Evolutionary conservation across 2,113 vertebrate genomes (phyloP).

Genomic region (Cyprinodon tularosa): DNA sequence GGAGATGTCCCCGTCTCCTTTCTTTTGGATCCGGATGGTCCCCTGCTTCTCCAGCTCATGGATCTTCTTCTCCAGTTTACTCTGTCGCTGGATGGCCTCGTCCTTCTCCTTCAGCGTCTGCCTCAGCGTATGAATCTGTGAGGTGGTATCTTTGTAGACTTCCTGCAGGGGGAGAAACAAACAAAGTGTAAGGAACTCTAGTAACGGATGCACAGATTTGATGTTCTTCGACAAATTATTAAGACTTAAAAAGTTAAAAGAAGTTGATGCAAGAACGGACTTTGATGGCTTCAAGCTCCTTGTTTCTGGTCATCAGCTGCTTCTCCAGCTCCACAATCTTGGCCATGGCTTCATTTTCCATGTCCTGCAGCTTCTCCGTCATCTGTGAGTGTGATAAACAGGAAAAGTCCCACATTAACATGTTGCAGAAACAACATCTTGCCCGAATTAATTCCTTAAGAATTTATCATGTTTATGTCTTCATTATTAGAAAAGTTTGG

Average conservation of each 20-base stretch:
- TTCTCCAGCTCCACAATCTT: conserved; percentile 96
- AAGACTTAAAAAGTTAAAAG: neutral
- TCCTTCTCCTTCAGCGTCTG: conserved; percentile 94
- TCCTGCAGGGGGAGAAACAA: conserved; percentile 76
- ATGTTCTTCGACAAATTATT: neutral
- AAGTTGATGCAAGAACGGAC: conserved; percentile 64
- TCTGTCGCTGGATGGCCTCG: conserved; percentile 87
- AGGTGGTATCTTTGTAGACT: conserved; percentile 88
- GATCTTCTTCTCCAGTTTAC: conserved; percentile 84
- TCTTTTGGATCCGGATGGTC: conserved; percentile 81
- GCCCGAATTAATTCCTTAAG: neutral
- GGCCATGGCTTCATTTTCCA: conserved; percentile 96
- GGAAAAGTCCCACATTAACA: conserved; percentile 22
- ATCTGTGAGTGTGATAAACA: conserved; percentile 70
- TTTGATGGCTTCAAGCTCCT: conserved; percentile 89
- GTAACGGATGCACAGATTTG: neutral
- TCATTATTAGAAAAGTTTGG: neutral
- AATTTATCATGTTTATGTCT: neutral
- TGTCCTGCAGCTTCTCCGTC: conserved; percentile 93
- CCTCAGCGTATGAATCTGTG: conserved; percentile 88
- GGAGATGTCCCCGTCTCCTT: conserved; percentile 79
- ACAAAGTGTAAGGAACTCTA: neutral
- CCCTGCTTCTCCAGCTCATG: conserved; percentile 81
- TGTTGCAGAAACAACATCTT: conserved; percentile 11
- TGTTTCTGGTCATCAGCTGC: conserved; percentile 91